These are phyloP conservation scores for Neostethus bicornis DNA, from an alignment of 2,797 vertebrate genomes.

Conservation along the genomic window DNA sequence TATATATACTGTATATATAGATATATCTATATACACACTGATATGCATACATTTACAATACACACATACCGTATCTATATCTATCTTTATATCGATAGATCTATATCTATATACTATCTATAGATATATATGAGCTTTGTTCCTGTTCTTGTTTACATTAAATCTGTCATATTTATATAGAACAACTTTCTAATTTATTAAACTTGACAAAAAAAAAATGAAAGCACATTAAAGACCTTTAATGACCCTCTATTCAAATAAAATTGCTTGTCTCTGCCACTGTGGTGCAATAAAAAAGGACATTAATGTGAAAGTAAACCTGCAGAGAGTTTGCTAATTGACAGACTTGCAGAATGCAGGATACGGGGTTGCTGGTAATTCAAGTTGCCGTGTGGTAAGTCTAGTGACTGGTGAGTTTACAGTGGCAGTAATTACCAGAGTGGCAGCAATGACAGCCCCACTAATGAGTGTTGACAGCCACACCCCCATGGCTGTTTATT, in stretches of 20 bases:
- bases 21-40: too few relatives aligned
- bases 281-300: slow-evolving; percentile 45
- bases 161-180: not conserved
- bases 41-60: too few relatives aligned
- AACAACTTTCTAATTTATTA: slow-evolving; percentile 35
- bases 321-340: slow-evolving; percentile 67
- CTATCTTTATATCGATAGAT: too few relatives aligned
- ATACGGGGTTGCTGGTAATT: slow-evolving; percentile 27
- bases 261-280: slow-evolving; percentile 41
- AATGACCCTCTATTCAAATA: slow-evolving; percentile 36
- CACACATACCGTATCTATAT: too few relatives aligned
- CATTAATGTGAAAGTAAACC: slow-evolving; percentile 50
- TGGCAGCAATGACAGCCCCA: slow-evolving; percentile 59
- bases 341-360: slow-evolving; percentile 45
- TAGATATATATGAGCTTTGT: too few relatives aligned
- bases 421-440: slow-evolving; percentile 73
- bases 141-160: too few relatives aligned
- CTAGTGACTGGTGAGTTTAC: slow-evolving; percentile 50
- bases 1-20: too few relatives aligned
- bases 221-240: slow-evolving; percentile 45
- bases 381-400: slow-evolving; percentile 39
- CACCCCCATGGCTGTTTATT: slow-evolving; percentile 83
- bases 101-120: too few relatives aligned
- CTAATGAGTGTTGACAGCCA: slow-evolving; percentile 84
- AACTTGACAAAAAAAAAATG: slow-evolving; percentile 59